A percentile compares a stretch with the other conserved stretches of the same genome.
phyloP scores from a whole-genome alignment of 2,113 vertebrate species.

The Etheostoma cragini region DNA sequence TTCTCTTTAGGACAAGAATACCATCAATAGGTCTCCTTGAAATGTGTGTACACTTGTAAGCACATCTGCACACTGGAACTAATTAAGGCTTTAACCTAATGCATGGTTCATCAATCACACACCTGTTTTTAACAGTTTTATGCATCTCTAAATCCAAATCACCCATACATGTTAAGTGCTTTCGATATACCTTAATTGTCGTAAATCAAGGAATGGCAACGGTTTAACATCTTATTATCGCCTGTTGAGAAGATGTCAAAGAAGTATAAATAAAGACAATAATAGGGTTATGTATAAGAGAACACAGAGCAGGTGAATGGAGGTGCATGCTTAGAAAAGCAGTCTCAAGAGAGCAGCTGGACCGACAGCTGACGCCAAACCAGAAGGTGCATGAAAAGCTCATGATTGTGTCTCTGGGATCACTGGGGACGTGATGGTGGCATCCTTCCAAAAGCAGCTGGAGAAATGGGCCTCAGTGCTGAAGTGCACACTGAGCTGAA shows the following conservation, averaged over 20 bases:
- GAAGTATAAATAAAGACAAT: not conserved
- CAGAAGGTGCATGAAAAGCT: constrained; percentile 1
- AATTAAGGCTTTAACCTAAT: not conserved
- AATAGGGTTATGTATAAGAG: not conserved
- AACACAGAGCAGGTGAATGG: not conserved
- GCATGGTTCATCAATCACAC: constrained; percentile 5
- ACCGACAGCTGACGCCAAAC: not conserved
- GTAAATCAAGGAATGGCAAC: not conserved
- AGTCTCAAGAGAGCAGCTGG: not conserved
- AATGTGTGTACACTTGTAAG: not conserved
- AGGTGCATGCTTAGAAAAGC: not conserved
- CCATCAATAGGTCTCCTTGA: not conserved
- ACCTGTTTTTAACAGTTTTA: not conserved
- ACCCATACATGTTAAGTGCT: not conserved
- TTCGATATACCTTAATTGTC: not conserved
- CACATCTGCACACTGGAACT: not conserved
- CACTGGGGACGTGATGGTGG: constrained; percentile 6
- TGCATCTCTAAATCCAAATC: not conserved
- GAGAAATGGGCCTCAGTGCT: not conserved
- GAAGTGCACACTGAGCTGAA: constrained; percentile 5
- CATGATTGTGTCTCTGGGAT: not conserved
- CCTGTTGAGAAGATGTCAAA: not conserved
- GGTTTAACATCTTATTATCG: not conserved
- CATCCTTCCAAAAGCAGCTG: constrained; percentile 1
- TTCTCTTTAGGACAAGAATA: not conserved